phyloP scores from a whole-genome alignment of 2,797 vertebrate genomes.

The Glossophaga mutica region DNA sequence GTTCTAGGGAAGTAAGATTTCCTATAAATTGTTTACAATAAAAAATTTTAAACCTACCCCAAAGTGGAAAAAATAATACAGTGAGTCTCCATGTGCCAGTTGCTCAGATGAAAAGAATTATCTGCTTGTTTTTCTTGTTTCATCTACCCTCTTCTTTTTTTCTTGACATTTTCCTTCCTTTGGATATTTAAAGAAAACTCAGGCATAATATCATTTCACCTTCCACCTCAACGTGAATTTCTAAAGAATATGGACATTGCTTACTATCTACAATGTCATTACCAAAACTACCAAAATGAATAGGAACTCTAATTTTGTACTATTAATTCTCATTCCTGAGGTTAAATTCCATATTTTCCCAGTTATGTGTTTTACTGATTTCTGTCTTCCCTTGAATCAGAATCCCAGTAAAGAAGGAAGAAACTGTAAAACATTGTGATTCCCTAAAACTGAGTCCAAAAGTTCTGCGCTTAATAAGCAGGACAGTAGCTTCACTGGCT shows the following conservation, averaged over 20 bases:
- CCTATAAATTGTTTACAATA: not conserved
- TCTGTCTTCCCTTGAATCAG: not conserved
- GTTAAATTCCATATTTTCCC: not conserved
- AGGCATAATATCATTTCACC: not conserved
- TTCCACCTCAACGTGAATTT: not conserved
- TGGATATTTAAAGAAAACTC: not conserved
- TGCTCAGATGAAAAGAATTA: not conserved
- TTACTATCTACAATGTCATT: not conserved
- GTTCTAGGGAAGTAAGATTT: not conserved
- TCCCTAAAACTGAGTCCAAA: not conserved
- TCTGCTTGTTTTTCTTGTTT: not conserved
- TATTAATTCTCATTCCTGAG: not conserved
- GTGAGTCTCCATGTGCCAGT: not conserved
- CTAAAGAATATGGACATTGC: not conserved
- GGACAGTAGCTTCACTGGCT: not conserved
- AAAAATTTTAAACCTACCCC: not conserved
- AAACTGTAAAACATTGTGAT: not conserved
- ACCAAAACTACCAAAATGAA: not conserved
- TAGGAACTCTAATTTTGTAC: not conserved
- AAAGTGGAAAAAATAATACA: not conserved
- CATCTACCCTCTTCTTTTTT: not conserved
- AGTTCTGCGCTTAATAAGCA: not conserved
- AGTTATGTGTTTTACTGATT: not conserved
- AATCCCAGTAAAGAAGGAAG: not conserved
- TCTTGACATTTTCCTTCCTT: not conserved